Evolutionary conservation across 2,113 vertebrate species (phyloP), one percentile per base, ranked within the genome.

Genomic region (Pavo muticus): DNA sequence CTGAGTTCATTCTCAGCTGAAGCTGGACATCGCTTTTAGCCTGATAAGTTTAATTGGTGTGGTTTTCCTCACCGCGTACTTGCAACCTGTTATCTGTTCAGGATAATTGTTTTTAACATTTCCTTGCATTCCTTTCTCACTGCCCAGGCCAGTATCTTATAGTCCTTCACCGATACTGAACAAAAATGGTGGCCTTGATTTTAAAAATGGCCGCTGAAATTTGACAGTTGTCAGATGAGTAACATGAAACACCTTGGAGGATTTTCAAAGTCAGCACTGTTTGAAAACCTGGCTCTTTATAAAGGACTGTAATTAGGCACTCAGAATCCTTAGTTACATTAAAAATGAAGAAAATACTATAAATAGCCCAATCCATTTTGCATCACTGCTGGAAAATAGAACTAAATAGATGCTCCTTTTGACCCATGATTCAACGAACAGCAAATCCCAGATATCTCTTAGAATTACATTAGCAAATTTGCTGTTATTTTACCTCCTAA

Each of bases 211-310:
- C 35, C 1, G 15, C 19, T 71, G 83, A 77, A 83, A 76, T 86
- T 39, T 47, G 57, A 39, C 32, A 69, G n/a, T 42, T 91, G 47
- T 80, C 85, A 87, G 29, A 30, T 68, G n/a, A 27, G 24, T 37
- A 73, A 45, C n/a, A n/a, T 73, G 56, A 40, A 68, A 73, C 17
- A 54, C 37, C 27, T 77, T 47, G 67, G 64, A 94, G 42, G 10
- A 63, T 89, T 95, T 80, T 78, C 48, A 78, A 73, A 91, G 40
- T 90, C 78, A n/a, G 68, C 61, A 42, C 11, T 84, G 29, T 91
- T 84, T 87, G 50, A 87, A 93, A 94, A 94, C 18, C 29, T 86
- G 29, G 37, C 79, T 35, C 21, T 81, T 78, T 88, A 65, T 10
- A 72, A 56, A 84, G 45, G 75, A 54, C 27, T 30, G 0, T 87